Evolutionary conservation across 2,888 invertebrate genomes (phyloP).

Genomic region (Cetonia aurata): DNA sequence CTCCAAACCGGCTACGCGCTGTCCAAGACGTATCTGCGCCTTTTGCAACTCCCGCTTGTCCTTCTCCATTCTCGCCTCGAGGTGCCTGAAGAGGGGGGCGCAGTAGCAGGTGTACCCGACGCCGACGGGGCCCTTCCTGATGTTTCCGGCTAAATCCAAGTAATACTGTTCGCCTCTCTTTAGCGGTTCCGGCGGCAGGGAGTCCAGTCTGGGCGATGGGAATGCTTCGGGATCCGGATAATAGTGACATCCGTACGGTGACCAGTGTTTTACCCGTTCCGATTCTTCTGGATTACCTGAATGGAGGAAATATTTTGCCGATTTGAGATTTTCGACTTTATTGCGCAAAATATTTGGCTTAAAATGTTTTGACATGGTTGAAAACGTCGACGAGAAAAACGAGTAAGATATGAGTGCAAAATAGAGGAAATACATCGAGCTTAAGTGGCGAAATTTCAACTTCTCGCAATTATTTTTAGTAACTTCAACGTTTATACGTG

Average conservation of each 20-base stretch:
- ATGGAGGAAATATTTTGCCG: not conserved
- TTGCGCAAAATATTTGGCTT: too few relatives aligned
- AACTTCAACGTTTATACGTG: too few relatives aligned
- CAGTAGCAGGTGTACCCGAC: slow-evolving; percentile 94
- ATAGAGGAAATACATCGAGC: too few relatives aligned
- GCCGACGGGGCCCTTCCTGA: slow-evolving; percentile 95
- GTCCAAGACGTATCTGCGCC: slow-evolving; percentile 83
- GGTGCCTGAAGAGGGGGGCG: slow-evolving; percentile 89
- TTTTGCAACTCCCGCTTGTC: slow-evolving; percentile 85
- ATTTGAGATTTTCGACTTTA: too few relatives aligned
- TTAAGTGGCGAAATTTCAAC: too few relatives aligned
- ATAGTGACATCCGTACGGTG: slow-evolving; percentile 93
- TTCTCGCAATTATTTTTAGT: not conserved
- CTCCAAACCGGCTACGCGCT: slow-evolving; percentile 83
- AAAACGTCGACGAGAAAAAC: too few relatives aligned
- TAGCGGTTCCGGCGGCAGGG: slow-evolving; percentile 87
- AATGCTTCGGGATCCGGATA: slow-evolving; percentile 89
- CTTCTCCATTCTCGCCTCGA: slow-evolving; percentile 85
- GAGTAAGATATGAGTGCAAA: too few relatives aligned
- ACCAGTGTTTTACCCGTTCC: slow-evolving; percentile 71
- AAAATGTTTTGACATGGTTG: too few relatives aligned
- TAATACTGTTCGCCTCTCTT: slow-evolving; percentile 94
- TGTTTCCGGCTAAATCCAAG: slow-evolving; percentile 93
- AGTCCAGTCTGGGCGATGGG: slow-evolving; percentile 87
- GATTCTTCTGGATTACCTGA: slow-evolving; percentile 45